Percentiles rank a stretch among this genome's conserved stretches.
Conservation (phyloP, 2,888 invertebrate genomes). For the Pycnomerus fuliginosus region DNA sequence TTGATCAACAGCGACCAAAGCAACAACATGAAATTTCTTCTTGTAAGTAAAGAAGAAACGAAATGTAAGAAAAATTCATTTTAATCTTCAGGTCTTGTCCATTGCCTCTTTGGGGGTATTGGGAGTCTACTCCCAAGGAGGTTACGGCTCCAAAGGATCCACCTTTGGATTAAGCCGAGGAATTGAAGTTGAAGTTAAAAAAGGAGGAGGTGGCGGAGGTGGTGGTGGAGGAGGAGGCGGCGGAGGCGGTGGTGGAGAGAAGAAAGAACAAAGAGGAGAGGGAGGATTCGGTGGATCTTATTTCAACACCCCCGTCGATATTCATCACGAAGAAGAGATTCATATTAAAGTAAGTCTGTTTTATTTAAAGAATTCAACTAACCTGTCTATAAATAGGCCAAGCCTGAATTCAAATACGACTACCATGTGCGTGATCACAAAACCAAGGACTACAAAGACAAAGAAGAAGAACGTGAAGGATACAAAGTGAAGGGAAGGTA, state of each 20-base stretch:
- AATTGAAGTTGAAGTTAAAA: constrained; percentile 27
- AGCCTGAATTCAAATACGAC: constrained; percentile 47
- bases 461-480: constrained; percentile 47
- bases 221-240: constrained; percentile 19
- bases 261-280: constrained; percentile 8
- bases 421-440: constrained; percentile 46
- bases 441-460: constrained; percentile 44
- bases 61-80: constrained; percentile 20
- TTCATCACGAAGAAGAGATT: constrained; percentile 41
- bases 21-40: constrained; percentile 21
- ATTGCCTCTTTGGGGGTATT: constrained; percentile 1
- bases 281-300: constrained; percentile 36
- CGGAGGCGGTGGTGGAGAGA: constrained; percentile 25
- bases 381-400: constrained; percentile 33
- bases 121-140: constrained; percentile 31
- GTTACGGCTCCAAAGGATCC: constrained; percentile 28
- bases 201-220: constrained; percentile 19
- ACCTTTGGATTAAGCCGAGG: constrained; percentile 38
- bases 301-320: constrained; percentile 41
- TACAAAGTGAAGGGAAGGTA: constrained; percentile 48
- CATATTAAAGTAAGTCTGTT: constrained; percentile 39
- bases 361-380: background rate
- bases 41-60: constrained; percentile 21
- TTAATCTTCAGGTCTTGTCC: constrained; percentile 20
- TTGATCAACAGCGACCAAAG: constrained; percentile 27